These are phyloP conservation scores for Sciurus vulgaris DNA, from an alignment of 2,797 vertebrate species.

Conservation along the genomic window DNA sequence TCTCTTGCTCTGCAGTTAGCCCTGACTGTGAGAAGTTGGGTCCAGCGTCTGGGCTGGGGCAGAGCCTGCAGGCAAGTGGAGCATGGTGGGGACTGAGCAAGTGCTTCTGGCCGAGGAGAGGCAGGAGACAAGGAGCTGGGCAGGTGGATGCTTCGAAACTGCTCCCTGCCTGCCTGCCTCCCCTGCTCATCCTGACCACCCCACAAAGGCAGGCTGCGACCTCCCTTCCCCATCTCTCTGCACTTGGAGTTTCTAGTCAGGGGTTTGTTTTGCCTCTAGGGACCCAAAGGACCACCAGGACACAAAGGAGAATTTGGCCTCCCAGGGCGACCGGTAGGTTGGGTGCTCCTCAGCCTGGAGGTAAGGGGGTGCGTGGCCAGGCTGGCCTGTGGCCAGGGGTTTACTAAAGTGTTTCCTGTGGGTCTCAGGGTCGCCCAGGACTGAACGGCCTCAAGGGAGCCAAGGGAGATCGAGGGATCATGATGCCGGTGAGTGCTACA, in stretches of 20 bases:
- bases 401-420: conserved; percentile 65
- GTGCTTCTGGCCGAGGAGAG: neutral
- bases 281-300: conserved; percentile 93
- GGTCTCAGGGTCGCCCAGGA: conserved; percentile 94
- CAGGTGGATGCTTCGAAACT: rapidly evolving
- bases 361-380: neutral
- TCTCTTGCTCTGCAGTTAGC: neutral
- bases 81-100: neutral
- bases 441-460: conserved; percentile 92
- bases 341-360: neutral
- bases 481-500: conserved; percentile 88
- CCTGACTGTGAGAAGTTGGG: neutral
- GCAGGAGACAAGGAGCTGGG: neutral
- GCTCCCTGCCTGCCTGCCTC: neutral
- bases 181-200: rapidly evolving
- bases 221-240: neutral
- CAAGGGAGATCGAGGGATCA: conserved; percentile 90
- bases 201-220: neutral
- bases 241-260: conserved; percentile 19
- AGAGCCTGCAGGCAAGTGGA: neutral
- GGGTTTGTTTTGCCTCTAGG: conserved; percentile 88
- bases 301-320: conserved; percentile 96
- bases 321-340: conserved; percentile 94
- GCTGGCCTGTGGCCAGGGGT: neutral
- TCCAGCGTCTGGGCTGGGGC: neutral